Evolutionary conservation across 2,888 invertebrate genomes (phyloP), one percentile per base, ranked within the genome.

Genomic region (Tetheella fluctuosa): DNA sequence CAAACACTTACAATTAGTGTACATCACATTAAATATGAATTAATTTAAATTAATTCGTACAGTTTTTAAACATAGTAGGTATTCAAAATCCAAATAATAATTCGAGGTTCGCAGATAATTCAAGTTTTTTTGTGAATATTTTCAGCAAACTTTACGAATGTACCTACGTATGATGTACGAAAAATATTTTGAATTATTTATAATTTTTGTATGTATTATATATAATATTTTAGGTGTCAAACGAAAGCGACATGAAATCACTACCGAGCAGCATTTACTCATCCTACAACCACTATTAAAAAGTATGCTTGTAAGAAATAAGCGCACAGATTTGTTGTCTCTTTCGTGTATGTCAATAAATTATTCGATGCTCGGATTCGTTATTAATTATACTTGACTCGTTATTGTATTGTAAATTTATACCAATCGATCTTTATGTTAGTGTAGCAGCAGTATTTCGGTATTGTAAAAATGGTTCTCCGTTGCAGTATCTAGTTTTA

Each of bases 371-470:
- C 67, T 76, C 74, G 76, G 70, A 80, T 80, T 80, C 74, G 75
- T 77, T 20, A 30, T 28, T 54, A 30, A 54, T 54, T 81, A 76
- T 74, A 81, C 78, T 83, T 83, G 78, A 81, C 80, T 86, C 81
- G 79, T 83, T 82, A 83, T 80, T 80, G 70, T 81, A 79, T 76
- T 83, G 81, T 88, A 86, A 85, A 86, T 84, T 80, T 80, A 81
- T 82, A 85, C 80, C 84, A 85, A 81, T 83, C 77, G 78, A 84
- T 85, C 77, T 80, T 84, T 81, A 84, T 74, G 76, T 84, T 86
- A 85, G 85, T 78, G 74, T 90, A 89, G 86, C 84, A 88, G 74
- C 91, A 91, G 90, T 91, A 91, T 90, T 90, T 88, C 77, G 84
- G 74, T 81, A 83, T 80, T 76, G 78, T 81, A 71, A 77, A 75